phyloP scores from a whole-genome alignment of 2,113 vertebrate genomes.

The Tringa solitaria region DNA sequence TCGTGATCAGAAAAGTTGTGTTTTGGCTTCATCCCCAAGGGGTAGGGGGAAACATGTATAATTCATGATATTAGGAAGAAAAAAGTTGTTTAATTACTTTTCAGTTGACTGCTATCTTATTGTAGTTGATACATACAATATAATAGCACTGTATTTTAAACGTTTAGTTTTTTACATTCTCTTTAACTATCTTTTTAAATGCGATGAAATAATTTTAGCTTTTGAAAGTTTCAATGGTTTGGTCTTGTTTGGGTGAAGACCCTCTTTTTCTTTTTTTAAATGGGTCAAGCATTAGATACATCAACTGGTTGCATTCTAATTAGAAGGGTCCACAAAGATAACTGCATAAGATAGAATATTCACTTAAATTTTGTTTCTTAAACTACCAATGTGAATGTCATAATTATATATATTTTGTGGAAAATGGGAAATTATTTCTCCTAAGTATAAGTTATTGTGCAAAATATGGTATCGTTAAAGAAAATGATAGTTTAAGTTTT shows the following conservation, averaged over 20 bases:
- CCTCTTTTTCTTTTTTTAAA: background rate
- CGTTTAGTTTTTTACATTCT: slow-evolving; percentile 42
- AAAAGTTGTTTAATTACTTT: slow-evolving; percentile 40
- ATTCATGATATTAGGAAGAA: slow-evolving; percentile 37
- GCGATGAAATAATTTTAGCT: slow-evolving; percentile 60
- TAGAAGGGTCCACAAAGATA: slow-evolving; percentile 66
- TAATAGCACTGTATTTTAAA: slow-evolving; percentile 50
- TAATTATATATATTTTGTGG: slow-evolving; percentile 83
- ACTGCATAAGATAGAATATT: slow-evolving; percentile 64
- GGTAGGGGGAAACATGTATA: background rate
- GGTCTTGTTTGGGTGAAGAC: slow-evolving; percentile 62
- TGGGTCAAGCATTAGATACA: slow-evolving; percentile 63
- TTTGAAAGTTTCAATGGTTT: slow-evolving; percentile 55
- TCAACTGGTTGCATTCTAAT: slow-evolving; percentile 58
- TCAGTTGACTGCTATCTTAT: slow-evolving; percentile 44
- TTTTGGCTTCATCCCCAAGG: slow-evolving; percentile 47
- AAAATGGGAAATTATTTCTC: slow-evolving; percentile 75
- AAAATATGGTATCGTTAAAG: slow-evolving; percentile 75
- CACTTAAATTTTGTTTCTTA: slow-evolving; percentile 76
- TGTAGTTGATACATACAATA: slow-evolving; percentile 26
- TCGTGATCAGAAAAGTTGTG: slow-evolving; percentile 17
- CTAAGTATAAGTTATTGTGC: slow-evolving; percentile 85
- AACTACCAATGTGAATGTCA: slow-evolving; percentile 83
- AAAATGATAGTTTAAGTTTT: slow-evolving; percentile 79
- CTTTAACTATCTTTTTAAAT: slow-evolving; percentile 55